Conservation (phyloP, 2,113 vertebrate genomes). For the Seriola rivoliana region DNA sequence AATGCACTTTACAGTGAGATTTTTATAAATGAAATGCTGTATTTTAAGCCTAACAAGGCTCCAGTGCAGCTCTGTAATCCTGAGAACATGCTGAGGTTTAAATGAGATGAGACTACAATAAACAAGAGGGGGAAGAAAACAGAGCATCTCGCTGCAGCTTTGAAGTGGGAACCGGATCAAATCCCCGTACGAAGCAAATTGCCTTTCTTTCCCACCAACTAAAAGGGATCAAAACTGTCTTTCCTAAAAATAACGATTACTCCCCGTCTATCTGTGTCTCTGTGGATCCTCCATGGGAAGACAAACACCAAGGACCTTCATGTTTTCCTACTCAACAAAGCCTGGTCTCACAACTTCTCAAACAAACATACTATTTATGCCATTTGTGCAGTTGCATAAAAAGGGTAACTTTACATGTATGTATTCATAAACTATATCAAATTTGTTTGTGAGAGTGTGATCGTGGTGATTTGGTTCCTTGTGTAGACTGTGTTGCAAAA, state of each 20-base stretch:
- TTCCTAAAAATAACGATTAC: constrained; percentile 71
- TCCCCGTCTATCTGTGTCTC: constrained; percentile 22
- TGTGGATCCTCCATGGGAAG: constrained; percentile 31
- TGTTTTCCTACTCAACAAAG: constrained; percentile 18
- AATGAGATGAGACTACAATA: constrained; percentile 58
- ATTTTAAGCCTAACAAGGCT: constrained; percentile 47
- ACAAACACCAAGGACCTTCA: constrained; percentile 43
- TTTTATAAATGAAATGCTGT: constrained; percentile 28
- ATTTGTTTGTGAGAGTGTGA: background rate
- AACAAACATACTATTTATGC: background rate
- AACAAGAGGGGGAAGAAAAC: constrained; percentile 57
- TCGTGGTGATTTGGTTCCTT: background rate
- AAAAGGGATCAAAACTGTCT: constrained; percentile 55
- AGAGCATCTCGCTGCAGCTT: constrained; percentile 47
- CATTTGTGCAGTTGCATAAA: background rate
- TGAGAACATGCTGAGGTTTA: constrained; percentile 61
- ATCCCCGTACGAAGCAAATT: constrained; percentile 60
- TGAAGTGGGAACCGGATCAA: constrained; percentile 72
- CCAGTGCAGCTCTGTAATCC: constrained; percentile 49
- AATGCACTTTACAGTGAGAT: background rate
- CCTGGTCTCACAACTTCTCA: constrained; percentile 12
- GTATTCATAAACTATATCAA: background rate
- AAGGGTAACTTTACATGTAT: background rate
- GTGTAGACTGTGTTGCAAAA: background rate
- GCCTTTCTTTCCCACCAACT: constrained; percentile 57